A percentile compares a stretch with the other conserved stretches of the same genome.
Evolutionary conservation across 2,888 invertebrate species (phyloP).

Genomic region (Seira musarum): DNA sequence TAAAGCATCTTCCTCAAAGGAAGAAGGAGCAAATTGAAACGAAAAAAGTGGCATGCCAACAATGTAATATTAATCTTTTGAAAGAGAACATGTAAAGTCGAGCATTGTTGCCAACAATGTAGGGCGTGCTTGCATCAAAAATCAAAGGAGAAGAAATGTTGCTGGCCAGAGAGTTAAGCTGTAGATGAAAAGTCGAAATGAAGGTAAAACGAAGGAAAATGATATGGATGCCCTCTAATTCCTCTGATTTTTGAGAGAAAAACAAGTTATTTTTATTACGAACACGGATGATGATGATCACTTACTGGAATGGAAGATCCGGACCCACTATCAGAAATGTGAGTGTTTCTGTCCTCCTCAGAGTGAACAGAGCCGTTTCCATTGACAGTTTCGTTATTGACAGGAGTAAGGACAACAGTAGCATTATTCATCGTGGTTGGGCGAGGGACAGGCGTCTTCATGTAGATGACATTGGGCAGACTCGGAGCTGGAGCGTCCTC

Average conservation of each 20-base stretch:
- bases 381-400: conserved; percentile 58
- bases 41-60: conserved; percentile 10
- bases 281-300: no score
- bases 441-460: conserved; percentile 70
- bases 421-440: conserved; percentile 63
- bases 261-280: background rate
- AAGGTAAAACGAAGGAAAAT: no score
- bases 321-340: conserved; percentile 68
- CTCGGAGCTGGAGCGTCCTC: no score
- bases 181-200: no score
- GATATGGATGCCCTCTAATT: no score
- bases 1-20: background rate
- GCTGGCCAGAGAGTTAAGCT: no score
- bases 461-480: conserved; percentile 74
- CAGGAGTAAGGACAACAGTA: conserved; percentile 54
- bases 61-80: conserved; percentile 2
- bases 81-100: conserved; percentile 12
- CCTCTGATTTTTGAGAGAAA: background rate
- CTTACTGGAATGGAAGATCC: conserved; percentile 69
- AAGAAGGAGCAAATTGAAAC: background rate
- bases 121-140: conserved; percentile 17
- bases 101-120: conserved; percentile 24
- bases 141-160: no score
- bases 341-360: conserved; percentile 62
- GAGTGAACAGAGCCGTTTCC: conserved; percentile 60